Evolutionary conservation across 2,888 invertebrate genomes (phyloP), one percentile per base, ranked within the genome.

Genomic region (Alviniconcha strummeri): DNA sequence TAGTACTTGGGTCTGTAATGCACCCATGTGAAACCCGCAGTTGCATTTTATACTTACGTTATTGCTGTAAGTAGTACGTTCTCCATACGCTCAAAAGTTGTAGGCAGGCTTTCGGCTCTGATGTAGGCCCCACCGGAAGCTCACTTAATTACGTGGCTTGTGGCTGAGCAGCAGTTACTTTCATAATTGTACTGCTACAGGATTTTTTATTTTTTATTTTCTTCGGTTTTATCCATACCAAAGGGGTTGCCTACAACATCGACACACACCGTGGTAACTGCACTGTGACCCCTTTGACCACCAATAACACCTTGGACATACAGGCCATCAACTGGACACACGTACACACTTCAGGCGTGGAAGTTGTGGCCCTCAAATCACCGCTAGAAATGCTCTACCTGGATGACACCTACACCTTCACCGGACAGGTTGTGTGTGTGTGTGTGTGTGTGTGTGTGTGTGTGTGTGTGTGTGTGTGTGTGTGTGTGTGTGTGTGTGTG

Each of bases 191-290:
- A 36, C 36, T 36, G 36, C 36, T 36, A 36, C 36, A 36, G 36
- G 36, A 36, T 36, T 36, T 36, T 36, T n/a, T n/a, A n/a, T n/a
- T n/a, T 36, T 1, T 36, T 36, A 36, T 36, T 36, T 36, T 36
- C 36, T 36, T 36, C 36, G 36, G 36, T 36, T 36, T 36, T 36
- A 36, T 36, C 36, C 36, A 36, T 1, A 19, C 77, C 82, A 5
- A 82, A 92, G 92, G 92, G 55, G 84, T 92, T 36, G 85, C 91
- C 8, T 92, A 91, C 83, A 86, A 87, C 5, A 90, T 91, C 17
- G 90, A 92, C 85, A 85, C 86, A n/a, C 84, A 85, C 36, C 83
- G 86, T 6, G 89, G 91, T 3, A 91, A 92, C 86, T 92, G 92
- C 82, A 88, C 90, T 0, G 87, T 90, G 8, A 84, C 87, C 0